Evolutionary conservation across 2,888 invertebrate genomes (phyloP).

Genomic region (Heteromyza rotundicornis): DNA sequence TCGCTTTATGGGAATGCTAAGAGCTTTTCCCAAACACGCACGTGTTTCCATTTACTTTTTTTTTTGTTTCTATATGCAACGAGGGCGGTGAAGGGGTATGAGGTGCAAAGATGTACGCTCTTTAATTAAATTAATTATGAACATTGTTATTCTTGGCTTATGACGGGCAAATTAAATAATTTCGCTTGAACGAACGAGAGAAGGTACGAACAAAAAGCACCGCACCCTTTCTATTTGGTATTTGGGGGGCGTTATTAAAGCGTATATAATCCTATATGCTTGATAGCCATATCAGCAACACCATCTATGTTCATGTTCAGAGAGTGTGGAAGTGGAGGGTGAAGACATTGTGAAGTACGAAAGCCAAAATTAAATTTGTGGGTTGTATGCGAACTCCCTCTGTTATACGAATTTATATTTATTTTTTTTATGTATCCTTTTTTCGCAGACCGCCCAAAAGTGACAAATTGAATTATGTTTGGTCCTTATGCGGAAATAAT

Average conservation of each 20-base stretch:
- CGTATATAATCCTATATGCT: constrained; percentile 13
- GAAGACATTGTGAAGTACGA: too few species aligned
- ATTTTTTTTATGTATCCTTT: not conserved
- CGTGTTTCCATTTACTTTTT: too few species aligned
- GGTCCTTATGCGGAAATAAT: constrained; percentile 6
- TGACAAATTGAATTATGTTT: constrained; percentile 20
- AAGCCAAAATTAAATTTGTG: constrained; percentile 18
- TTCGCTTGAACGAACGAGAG: not conserved
- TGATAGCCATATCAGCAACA: constrained; percentile 20
- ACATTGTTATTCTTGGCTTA: constrained; percentile 33
- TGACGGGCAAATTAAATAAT: constrained; percentile 3
- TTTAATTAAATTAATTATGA: constrained; percentile 54
- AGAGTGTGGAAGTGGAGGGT: not conserved
- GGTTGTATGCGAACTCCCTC: not conserved
- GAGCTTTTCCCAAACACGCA: not conserved
- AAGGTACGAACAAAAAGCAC: too few species aligned
- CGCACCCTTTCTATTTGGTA: not conserved
- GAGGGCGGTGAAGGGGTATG: not conserved
- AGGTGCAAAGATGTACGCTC: constrained; percentile 20
- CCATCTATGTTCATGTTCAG: constrained; percentile 10
- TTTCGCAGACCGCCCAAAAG: not conserved
- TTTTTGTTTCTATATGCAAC: too few species aligned
- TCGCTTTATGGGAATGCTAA: not conserved
- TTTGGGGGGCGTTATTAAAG: not conserved
- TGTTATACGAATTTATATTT: not conserved